phyloP scores from a whole-genome alignment of 2,797 vertebrate genomes.

The Lepilemur septentrionalis region DNA sequence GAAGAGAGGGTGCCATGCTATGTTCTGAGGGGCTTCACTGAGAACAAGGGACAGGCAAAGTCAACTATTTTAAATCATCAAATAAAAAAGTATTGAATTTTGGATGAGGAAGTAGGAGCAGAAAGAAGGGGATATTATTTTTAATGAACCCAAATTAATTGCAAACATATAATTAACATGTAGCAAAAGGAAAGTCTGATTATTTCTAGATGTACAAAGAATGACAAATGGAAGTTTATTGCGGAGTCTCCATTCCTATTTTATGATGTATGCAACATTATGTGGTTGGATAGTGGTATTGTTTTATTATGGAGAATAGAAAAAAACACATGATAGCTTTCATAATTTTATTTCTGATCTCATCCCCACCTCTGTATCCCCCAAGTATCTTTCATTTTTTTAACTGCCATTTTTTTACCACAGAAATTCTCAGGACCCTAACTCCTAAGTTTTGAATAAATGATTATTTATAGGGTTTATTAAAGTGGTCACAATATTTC shows the following conservation, averaged over 20 bases:
- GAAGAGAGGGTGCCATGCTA: not conserved
- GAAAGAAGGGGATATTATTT: not conserved
- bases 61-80: not conserved
- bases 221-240: not conserved
- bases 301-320: not conserved
- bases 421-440: not conserved
- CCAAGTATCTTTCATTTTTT: not conserved
- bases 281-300: not conserved
- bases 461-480: not conserved
- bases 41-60: not conserved
- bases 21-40: not conserved
- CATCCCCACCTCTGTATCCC: not conserved
- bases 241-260: not conserved
- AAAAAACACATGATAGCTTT: not conserved
- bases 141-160: not conserved
- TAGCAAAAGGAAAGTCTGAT: not conserved
- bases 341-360: not conserved
- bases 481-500: not conserved
- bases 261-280: not conserved
- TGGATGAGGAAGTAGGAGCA: not conserved
- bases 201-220: not conserved
- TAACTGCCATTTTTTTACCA: not conserved
- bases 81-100: not conserved
- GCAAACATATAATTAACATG: not conserved
- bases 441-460: not conserved